Base-by-base conservation (phyloP, 2,113 vertebrate species). In the Gavialis gangeticus region DNA sequence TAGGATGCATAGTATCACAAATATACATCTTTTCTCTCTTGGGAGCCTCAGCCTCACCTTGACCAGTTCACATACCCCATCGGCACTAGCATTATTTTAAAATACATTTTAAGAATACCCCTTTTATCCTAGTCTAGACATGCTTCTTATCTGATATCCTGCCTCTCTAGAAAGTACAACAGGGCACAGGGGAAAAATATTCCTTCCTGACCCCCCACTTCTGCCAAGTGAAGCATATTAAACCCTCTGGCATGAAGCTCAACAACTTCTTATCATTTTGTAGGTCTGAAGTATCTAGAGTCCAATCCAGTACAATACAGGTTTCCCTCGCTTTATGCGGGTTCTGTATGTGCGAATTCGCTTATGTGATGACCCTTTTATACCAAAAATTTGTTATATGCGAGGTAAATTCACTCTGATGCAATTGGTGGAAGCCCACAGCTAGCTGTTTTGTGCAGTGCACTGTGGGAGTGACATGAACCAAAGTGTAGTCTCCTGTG, bases 21-120 rank as follows among this genome's bases (percentile, higher is more conserved):
- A 82, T 27, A 69, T 5, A 30, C 83, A 34, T 0, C 34, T 62
- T 75, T 67, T n/a, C 83, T 80, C 5, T 88, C 64, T 57, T 57
- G 34, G 60, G 18, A 89, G 12, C 14, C 28, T 76, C 56, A 13
- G 12, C 66, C 30, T 88, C 56, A 54, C 37, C 0, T 0, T 46
- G 67, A 85, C 58, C n/a, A 62, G 1, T 22, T 56, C 58, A 77
- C 73, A 84, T 92, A 91, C 57, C 59, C 10, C 11, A 55, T 22
- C 85, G 76, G 22, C 3, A 81, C 56, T 79, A 54, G 46, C 4
- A 12, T 24, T 34, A 27, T 56, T 73, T 79, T 46, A 46, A 46
- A 46, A 85, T 5, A 1, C 11, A 60, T 88, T 92, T 93, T 90
- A 3, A 5, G 87, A 91, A 85, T 63, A 27, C 4, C 4, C 28